phyloP scores from a whole-genome alignment of 2,797 vertebrate genomes.

The Poeciliopsis gracilis region DNA sequence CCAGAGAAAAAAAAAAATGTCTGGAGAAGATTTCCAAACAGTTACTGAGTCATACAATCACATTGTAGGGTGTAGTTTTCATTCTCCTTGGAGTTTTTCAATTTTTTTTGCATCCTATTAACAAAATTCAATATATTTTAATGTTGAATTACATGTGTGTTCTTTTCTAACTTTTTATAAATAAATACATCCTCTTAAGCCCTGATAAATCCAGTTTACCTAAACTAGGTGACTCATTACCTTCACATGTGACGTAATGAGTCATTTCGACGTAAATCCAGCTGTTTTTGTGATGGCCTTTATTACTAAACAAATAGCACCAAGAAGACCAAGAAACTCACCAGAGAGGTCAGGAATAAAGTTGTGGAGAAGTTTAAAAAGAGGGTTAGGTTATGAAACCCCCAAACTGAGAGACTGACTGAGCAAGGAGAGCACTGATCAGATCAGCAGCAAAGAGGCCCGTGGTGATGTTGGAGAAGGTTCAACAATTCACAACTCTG shows the following conservation, averaged over 20 bases:
- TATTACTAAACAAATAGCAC: background rate
- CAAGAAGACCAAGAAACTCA: background rate
- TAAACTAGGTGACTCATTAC: too few species aligned
- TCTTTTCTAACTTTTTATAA: background rate
- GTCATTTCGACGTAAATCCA: background rate
- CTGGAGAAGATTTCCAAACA: background rate
- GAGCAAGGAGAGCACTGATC: background rate
- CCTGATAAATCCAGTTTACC: background rate
- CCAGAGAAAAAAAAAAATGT: slow-evolving; percentile 55
- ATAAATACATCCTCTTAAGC: background rate
- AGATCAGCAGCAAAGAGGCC: background rate
- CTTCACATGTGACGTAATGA: background rate
- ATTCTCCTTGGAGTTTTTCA: background rate
- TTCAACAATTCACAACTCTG: background rate
- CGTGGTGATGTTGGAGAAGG: background rate
- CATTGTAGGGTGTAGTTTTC: background rate
- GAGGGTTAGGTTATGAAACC: background rate
- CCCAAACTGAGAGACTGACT: background rate
- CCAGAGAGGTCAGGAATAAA: background rate
- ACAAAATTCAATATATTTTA: background rate
- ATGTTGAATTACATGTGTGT: background rate
- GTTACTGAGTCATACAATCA: slow-evolving; percentile 63
- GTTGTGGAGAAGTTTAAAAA: background rate
- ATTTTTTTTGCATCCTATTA: background rate
- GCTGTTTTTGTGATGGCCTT: background rate